Percentiles rank a stretch among this genome's conserved stretches.
phyloP scores from a whole-genome alignment of 2,797 vertebrate species.

The Sparus aurata region DNA sequence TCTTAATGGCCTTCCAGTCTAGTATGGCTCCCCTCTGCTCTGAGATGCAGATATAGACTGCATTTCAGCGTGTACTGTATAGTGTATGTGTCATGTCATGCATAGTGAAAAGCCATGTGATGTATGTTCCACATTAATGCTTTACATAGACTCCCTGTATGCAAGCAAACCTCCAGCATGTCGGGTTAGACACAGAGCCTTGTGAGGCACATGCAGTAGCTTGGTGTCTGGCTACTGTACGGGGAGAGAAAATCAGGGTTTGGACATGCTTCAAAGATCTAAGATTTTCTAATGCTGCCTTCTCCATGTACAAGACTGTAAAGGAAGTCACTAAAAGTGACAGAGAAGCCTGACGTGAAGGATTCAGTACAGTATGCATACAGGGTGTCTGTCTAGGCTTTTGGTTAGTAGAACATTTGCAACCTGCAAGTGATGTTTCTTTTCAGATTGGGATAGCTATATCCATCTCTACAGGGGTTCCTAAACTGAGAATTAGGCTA shows the following conservation, averaged over 20 bases:
- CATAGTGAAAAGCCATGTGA: slow-evolving; percentile 43
- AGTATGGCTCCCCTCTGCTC: slow-evolving; percentile 30
- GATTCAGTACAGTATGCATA: slow-evolving; percentile 43
- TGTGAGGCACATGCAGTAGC: slow-evolving; percentile 28
- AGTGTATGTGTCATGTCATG: slow-evolving; percentile 20
- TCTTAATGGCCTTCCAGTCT: slow-evolving; percentile 68
- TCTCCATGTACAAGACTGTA: slow-evolving; percentile 27
- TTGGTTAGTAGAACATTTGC: slow-evolving; percentile 5
- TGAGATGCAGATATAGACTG: slow-evolving; percentile 41
- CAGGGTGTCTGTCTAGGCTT: slow-evolving; percentile 11
- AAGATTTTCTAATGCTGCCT: slow-evolving; percentile 39
- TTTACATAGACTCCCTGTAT: slow-evolving; percentile 44
- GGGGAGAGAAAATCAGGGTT: slow-evolving; percentile 48
- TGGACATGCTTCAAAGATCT: slow-evolving; percentile 52
- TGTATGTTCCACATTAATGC: slow-evolving; percentile 45
- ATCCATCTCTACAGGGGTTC: slow-evolving; percentile 10
- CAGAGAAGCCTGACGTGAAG: slow-evolving; percentile 52
- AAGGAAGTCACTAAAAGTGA: slow-evolving; percentile 29
- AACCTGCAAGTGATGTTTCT: not conserved
- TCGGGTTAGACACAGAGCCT: slow-evolving; percentile 23
- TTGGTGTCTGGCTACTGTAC: slow-evolving; percentile 45
- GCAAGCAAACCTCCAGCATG: slow-evolving; percentile 32
- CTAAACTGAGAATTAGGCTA: slow-evolving; percentile 15
- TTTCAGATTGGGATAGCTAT: slow-evolving; percentile 5
- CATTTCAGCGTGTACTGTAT: slow-evolving; percentile 35